phyloP scores from a whole-genome alignment of 92 coral and sea anemone genomes.

The Phenganax marumi region DNA sequence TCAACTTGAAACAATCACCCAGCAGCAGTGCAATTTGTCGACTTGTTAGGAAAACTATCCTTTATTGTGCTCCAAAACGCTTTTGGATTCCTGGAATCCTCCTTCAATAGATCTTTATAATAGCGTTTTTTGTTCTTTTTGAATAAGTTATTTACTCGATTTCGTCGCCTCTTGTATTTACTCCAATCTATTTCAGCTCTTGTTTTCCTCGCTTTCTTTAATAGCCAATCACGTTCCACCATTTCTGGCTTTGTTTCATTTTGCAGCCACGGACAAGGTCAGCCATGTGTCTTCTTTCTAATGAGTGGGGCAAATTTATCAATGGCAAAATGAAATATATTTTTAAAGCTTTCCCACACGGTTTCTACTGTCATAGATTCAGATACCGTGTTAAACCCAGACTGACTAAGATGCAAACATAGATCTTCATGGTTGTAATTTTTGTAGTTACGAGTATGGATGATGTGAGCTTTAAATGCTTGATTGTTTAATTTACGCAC shows the following conservation, averaged over 20 bases:
- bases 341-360: neutral
- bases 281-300: slow-evolving; percentile 12
- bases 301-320: slow-evolving; percentile 26
- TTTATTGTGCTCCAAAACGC: slow-evolving; percentile 14
- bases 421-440: slow-evolving; percentile 1
- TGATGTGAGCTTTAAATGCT: neutral
- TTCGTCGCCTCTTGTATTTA: slow-evolving; percentile 29
- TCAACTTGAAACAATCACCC: slow-evolving; percentile 12
- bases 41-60: slow-evolving; percentile 12
- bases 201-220: slow-evolving; percentile 33
- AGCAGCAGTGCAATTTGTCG: slow-evolving; percentile 6
- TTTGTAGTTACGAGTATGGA: neutral
- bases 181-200: slow-evolving; percentile 40
- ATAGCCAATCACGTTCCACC: slow-evolving; percentile 24
- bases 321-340: neutral
- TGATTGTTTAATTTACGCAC: slow-evolving; percentile 4
- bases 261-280: slow-evolving; percentile 21
- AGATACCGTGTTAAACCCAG: neutral
- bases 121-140: slow-evolving; percentile 34
- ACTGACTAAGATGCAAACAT: neutral
- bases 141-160: slow-evolving; percentile 25
- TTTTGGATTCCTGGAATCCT: slow-evolving; percentile 6
- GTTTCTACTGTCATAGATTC: neutral
- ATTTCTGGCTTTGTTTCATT: slow-evolving; percentile 18
- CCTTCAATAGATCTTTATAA: slow-evolving; percentile 32